phyloP scores from a whole-genome alignment of 2,888 invertebrate species.

The Lasioglossum leucozonium region DNA sequence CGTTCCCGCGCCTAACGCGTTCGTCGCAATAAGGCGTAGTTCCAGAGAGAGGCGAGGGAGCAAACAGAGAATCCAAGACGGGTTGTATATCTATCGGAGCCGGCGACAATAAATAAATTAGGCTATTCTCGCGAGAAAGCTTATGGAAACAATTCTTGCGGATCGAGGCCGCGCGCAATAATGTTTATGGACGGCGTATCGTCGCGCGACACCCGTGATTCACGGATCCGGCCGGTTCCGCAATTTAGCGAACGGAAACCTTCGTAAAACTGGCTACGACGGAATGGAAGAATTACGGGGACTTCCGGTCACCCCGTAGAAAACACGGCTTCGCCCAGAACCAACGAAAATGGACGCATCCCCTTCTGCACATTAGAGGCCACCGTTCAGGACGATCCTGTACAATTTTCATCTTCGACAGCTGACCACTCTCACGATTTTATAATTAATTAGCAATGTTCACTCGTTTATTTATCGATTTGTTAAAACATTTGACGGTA shows the following conservation, averaged over 20 bases:
- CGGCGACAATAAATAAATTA: slow-evolving; percentile 52
- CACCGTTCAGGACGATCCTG: neutral
- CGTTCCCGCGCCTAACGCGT: too few species aligned
- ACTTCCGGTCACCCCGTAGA: neutral
- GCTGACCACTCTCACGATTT: too few species aligned
- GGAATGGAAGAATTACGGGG: neutral
- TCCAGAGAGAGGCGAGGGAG: neutral
- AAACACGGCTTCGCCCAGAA: neutral
- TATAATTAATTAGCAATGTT: too few species aligned
- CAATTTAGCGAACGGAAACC: slow-evolving; percentile 16
- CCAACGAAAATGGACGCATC: neutral
- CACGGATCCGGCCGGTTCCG: slow-evolving; percentile 18
- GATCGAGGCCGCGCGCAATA: slow-evolving; percentile 11
- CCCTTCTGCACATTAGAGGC: neutral
- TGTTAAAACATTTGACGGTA: too few species aligned
- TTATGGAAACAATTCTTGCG: slow-evolving; percentile 46
- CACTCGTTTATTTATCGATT: too few species aligned
- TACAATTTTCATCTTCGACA: neutral
- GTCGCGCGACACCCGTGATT: slow-evolving; percentile 22
- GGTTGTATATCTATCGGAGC: neutral
- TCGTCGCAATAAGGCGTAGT: neutral
- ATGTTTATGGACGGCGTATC: slow-evolving; percentile 37
- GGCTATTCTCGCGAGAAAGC: slow-evolving; percentile 38
- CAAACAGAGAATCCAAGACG: neutral
- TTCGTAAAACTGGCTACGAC: neutral